These are phyloP conservation scores for Drosophila bunnanda DNA, from an alignment of 2,888 invertebrate genomes.

Conservation along the genomic window DNA sequence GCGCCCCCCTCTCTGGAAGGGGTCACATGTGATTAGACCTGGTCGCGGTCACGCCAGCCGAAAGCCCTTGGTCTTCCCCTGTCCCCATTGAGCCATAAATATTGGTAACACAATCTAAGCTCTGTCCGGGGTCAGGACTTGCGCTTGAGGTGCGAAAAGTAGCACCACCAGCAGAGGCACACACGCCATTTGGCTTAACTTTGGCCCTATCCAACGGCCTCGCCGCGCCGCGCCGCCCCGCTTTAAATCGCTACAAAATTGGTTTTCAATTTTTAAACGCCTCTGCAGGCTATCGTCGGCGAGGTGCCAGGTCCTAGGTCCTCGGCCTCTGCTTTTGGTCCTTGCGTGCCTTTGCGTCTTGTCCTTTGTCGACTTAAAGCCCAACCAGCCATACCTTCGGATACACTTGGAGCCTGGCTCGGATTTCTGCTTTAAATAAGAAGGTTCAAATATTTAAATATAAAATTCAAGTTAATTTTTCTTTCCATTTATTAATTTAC, in stretches of 20 bases:
- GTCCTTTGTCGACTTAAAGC: slow-evolving; percentile 10
- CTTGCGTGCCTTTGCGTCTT: slow-evolving; percentile 54
- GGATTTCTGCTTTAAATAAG: neutral
- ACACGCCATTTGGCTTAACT: slow-evolving; percentile 20
- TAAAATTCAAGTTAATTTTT: too few species aligned
- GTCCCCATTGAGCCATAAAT: slow-evolving; percentile 77
- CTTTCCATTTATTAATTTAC: neutral
- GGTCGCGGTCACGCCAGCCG: slow-evolving; percentile 69
- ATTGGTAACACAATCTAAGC: slow-evolving; percentile 79
- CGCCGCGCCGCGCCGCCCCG: slow-evolving; percentile 26
- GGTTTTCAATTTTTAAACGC: slow-evolving; percentile 79
- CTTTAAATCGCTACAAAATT: slow-evolving; percentile 76
- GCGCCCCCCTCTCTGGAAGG: slow-evolving; percentile 14
- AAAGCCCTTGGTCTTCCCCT: slow-evolving; percentile 47
- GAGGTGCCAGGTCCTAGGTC: slow-evolving; percentile 40
- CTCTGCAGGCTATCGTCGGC: slow-evolving; percentile 47
- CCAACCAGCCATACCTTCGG: slow-evolving; percentile 3
- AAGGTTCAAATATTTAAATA: neutral
- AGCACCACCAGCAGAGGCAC: slow-evolving; percentile 56
- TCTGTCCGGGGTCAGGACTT: slow-evolving; percentile 53
- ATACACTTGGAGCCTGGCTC: slow-evolving; percentile 12
- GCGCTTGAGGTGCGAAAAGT: slow-evolving; percentile 71
- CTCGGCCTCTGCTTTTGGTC: slow-evolving; percentile 18
- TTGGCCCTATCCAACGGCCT: slow-evolving; percentile 41
- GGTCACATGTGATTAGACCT: slow-evolving; percentile 69